Base-by-base conservation (phyloP, 1,140 invertebrate species). In the Monomorium pharaonis region DNA sequence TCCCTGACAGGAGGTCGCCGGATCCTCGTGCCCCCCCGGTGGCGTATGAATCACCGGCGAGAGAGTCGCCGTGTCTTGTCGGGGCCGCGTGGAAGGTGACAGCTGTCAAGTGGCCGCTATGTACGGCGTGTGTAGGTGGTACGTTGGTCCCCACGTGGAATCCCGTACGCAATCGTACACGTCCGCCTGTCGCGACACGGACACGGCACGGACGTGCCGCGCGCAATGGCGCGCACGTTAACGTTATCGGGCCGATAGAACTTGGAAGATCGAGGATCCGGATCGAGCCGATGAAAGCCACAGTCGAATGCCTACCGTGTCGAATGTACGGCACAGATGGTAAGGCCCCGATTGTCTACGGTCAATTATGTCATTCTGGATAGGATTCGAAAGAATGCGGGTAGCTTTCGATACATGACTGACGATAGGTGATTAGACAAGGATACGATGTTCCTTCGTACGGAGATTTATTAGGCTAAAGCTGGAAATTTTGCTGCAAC, bases 21-120 rank as follows among this genome's bases (percentile, higher is more conserved):
- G 91, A 92, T 88, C 90, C 91, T 91, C 62, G 84, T 90, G 90
- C 88, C 93, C 92, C 92, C 89, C 93, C 78, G 88, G 89, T 86
- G 86, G 93, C 87, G 93, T 90, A 93, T 94, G 94, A 95, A 94
- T 94, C 93, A 94, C 92, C 88, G 83, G n/a, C 65, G 67, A 91
- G 63, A 67, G 63, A 69, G 89, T 87, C 86, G 86, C 75, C 83
- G 91, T 89, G 91, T 92, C 93, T 91, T 94, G 93, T 94, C 94
- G 92, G 85, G 70, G 88, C 89, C 88, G 90, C 86, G 89, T 89
- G 85, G 81, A 92, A 93, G 93, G 93, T 95, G 94, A 95, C 94
- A 95, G 94, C 94, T 94, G 94, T 94, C 94, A 94, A 93, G 92
- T 90, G 88, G 70, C 84, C 76, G 84, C 67, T 91, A 91, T 92